These are phyloP conservation scores for Neria commutata DNA, from an alignment of 2,888 invertebrate genomes.

Conservation along the genomic window DNA sequence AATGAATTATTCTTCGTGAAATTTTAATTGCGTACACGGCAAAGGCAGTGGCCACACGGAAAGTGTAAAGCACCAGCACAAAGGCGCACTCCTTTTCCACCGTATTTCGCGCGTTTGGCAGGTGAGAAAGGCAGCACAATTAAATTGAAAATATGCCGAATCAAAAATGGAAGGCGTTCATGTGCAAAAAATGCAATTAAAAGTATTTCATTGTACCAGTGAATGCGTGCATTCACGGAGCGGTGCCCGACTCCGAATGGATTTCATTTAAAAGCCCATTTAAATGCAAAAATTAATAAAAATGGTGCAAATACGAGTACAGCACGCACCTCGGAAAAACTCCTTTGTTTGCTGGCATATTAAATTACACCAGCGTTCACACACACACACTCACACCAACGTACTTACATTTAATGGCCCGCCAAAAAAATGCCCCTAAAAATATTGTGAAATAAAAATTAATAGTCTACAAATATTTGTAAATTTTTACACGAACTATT, in stretches of 20 bases:
- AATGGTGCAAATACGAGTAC: slow-evolving; percentile 16
- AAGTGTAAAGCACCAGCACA: not conserved
- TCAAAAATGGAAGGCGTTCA: slow-evolving; percentile 54
- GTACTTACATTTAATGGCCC: slow-evolving; percentile 5
- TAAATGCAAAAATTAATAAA: not conserved
- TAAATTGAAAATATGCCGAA: too few species aligned
- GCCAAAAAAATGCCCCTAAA: slow-evolving; percentile 23
- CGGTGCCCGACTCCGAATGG: too few species aligned
- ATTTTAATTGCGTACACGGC: not conserved
- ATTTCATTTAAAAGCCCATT: not conserved
- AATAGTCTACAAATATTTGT: slow-evolving; percentile 60
- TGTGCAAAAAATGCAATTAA: slow-evolving; percentile 59
- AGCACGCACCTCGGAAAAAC: slow-evolving; percentile 18
- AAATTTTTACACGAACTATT: slow-evolving; percentile 62
- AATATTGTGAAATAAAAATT: slow-evolving; percentile 39
- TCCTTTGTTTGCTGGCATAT: slow-evolving; percentile 14
- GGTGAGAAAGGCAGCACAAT: too few species aligned
- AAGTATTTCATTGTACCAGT: too few species aligned
- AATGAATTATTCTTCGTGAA: not conserved
- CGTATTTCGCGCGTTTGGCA: too few species aligned
- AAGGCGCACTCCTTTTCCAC: too few species aligned
- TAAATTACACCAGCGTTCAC: slow-evolving; percentile 21
- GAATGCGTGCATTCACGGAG: too few species aligned
- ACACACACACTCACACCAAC: slow-evolving; percentile 17
- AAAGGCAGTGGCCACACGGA: not conserved